Evolutionary conservation across 2,888 invertebrate genomes (phyloP).

Genomic region (Celastrina argiolus): DNA sequence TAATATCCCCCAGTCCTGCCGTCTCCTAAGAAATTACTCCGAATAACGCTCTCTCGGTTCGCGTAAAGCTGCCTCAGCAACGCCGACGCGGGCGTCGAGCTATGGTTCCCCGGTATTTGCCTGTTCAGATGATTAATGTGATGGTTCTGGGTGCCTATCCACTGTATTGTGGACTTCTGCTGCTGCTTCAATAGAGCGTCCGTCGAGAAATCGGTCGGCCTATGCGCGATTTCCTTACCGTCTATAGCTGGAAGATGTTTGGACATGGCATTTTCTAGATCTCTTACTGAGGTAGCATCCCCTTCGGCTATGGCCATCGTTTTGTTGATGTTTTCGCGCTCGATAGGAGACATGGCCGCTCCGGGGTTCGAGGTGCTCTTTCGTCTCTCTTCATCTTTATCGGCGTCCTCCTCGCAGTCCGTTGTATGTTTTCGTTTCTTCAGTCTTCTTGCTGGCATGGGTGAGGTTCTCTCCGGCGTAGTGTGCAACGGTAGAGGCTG

Average conservation of each 20-base stretch:
- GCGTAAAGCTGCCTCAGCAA: slow-evolving; percentile 93
- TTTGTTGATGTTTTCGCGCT: slow-evolving; percentile 58
- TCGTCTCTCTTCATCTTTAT: slow-evolving; percentile 66
- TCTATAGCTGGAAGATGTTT: slow-evolving; percentile 88
- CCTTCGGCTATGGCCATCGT: slow-evolving; percentile 62
- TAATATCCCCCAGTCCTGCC: slow-evolving; percentile 70
- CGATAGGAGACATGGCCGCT: slow-evolving; percentile 61
- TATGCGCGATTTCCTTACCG: slow-evolving; percentile 77
- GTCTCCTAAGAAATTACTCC: slow-evolving; percentile 85
- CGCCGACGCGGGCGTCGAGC: slow-evolving; percentile 90
- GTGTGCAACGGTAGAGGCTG: slow-evolving; percentile 66
- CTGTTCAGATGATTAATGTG: slow-evolving; percentile 79
- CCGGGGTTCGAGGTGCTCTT: slow-evolving; percentile 67
- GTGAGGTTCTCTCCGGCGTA: slow-evolving; percentile 71
- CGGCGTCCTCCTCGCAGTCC: slow-evolving; percentile 64
- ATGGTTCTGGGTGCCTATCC: slow-evolving; percentile 91
- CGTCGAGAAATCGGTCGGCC: slow-evolving; percentile 92
- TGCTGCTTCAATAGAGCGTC: slow-evolving; percentile 90
- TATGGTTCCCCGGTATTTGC: slow-evolving; percentile 75
- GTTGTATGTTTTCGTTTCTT: slow-evolving; percentile 71
- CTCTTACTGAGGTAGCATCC: slow-evolving; percentile 86
- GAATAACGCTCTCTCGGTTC: slow-evolving; percentile 95
- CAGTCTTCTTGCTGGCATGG: slow-evolving; percentile 80
- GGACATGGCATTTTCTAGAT: slow-evolving; percentile 97
- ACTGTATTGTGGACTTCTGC: slow-evolving; percentile 90